These are phyloP conservation scores for Parotocinclus haroldoi DNA, from an alignment of 2,797 vertebrate species.

Conservation along the genomic window DNA sequence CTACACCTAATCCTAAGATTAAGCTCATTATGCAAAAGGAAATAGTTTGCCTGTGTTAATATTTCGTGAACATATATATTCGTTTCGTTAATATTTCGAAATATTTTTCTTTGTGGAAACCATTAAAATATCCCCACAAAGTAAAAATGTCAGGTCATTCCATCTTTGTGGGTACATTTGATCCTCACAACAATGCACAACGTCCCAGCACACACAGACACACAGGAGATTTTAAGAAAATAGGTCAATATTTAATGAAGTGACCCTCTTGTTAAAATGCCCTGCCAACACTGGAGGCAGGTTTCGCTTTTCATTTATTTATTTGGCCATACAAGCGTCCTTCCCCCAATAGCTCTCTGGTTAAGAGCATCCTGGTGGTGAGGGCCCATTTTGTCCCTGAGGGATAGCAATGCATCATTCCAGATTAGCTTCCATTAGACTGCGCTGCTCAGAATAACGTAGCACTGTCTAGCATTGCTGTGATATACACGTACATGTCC, in stretches of 20 bases:
- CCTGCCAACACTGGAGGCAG: slow-evolving; percentile 64
- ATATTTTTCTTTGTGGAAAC: background rate
- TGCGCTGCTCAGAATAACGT: slow-evolving; percentile 65
- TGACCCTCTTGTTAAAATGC: slow-evolving; percentile 76
- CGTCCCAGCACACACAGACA: background rate
- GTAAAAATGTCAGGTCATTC: too few relatives aligned
- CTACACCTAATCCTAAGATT: too few relatives aligned
- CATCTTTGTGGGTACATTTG: too few relatives aligned
- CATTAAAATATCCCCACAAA: too few relatives aligned
- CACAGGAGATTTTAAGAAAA: background rate
- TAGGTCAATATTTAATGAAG: slow-evolving; percentile 80
- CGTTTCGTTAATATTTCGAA: too few relatives aligned
- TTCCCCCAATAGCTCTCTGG: slow-evolving; percentile 40
- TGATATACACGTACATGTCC: too few relatives aligned
- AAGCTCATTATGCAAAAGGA: too few relatives aligned
- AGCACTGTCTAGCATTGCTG: too few relatives aligned
- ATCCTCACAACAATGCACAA: background rate
- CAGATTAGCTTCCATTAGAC: slow-evolving; percentile 77
- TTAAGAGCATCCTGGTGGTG: slow-evolving; percentile 55
- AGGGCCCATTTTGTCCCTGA: slow-evolving; percentile 67
- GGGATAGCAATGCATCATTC: slow-evolving; percentile 76
- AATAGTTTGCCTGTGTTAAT: too few relatives aligned
- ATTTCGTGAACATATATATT: too few relatives aligned
- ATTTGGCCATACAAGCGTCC: slow-evolving; percentile 69
- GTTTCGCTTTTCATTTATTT: slow-evolving; percentile 75